A percentile compares a stretch with the other conserved stretches of the same genome.
Evolutionary conservation across 2,113 vertebrate genomes (phyloP).

Genomic region (Psammodynastes pulverulentus): DNA sequence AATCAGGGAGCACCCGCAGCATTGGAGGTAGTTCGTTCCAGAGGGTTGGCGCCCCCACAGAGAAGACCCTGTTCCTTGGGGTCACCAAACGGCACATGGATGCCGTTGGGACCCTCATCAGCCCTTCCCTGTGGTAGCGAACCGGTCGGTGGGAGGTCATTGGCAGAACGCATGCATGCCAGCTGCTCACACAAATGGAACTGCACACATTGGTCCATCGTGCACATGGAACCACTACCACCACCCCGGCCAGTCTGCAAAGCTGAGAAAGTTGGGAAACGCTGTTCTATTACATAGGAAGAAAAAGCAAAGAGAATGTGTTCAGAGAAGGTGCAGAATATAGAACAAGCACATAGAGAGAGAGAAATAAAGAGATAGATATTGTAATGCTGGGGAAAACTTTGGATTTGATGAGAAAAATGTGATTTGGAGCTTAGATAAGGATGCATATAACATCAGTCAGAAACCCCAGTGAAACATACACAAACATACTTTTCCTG

Average conservation of each 20-base stretch:
- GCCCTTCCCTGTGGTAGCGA: no score
- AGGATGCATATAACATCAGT: background rate
- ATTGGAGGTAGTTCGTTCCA: no score
- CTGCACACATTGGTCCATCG: background rate
- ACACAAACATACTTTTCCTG: background rate
- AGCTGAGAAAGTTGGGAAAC: background rate
- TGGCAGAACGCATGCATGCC: background rate
- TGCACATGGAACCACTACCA: background rate
- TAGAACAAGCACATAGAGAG: background rate
- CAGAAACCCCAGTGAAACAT: background rate
- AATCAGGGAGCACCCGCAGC: no score
- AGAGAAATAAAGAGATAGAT: background rate
- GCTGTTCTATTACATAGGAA: background rate
- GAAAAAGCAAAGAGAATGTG: background rate
- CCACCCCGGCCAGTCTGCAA: background rate
- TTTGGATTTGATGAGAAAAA: background rate
- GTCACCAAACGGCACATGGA: no score
- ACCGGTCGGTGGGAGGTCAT: no score
- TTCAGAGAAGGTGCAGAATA: background rate
- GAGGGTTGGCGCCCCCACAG: no score
- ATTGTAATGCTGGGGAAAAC: background rate
- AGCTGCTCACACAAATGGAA: background rate
- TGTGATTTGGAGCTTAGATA: background rate
- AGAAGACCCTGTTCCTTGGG: no score
- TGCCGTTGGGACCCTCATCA: no score